Evolutionary conservation across 1,140 invertebrate genomes (phyloP).

Genomic region (Penaeus indicus): DNA sequence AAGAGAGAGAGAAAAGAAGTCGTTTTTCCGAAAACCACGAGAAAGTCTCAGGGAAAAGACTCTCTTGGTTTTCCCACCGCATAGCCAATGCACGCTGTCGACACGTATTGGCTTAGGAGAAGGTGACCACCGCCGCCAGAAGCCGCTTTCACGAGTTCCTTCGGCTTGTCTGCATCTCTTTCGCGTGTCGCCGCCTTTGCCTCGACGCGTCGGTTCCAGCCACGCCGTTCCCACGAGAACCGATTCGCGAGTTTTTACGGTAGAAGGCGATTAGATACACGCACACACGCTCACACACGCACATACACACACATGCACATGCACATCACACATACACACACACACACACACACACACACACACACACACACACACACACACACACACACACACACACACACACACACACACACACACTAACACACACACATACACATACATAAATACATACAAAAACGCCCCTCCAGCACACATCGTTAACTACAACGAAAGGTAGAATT

Average conservation of each 20-base stretch:
- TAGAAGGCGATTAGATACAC: background rate
- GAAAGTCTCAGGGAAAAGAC: too few species aligned
- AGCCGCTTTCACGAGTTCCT: too few species aligned
- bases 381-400: constrained; percentile 35
- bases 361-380: constrained; percentile 38
- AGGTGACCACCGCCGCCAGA: too few species aligned
- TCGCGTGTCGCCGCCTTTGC: too few species aligned
- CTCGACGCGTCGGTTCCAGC: too few species aligned
- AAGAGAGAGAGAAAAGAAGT: too few species aligned
- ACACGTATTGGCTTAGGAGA: too few species aligned
- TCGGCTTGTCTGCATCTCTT: too few species aligned
- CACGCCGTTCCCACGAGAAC: background rate
- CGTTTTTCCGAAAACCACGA: too few species aligned
- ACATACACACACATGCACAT: background rate
- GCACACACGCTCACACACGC: background rate
- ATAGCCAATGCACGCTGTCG: too few species aligned
- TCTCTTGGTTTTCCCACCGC: too few species aligned
- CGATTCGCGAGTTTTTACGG: background rate
- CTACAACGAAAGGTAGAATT: background rate
- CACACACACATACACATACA: constrained; percentile 40
- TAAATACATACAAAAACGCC: constrained; percentile 33
- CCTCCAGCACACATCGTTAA: background rate
- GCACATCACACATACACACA: constrained; percentile 6
- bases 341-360: constrained; percentile 29
- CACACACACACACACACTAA: constrained; percentile 20